Evolutionary conservation across 2,797 vertebrate species (phyloP), one percentile per base, ranked within the genome.

Genomic region (Streptopelia turtur): DNA sequence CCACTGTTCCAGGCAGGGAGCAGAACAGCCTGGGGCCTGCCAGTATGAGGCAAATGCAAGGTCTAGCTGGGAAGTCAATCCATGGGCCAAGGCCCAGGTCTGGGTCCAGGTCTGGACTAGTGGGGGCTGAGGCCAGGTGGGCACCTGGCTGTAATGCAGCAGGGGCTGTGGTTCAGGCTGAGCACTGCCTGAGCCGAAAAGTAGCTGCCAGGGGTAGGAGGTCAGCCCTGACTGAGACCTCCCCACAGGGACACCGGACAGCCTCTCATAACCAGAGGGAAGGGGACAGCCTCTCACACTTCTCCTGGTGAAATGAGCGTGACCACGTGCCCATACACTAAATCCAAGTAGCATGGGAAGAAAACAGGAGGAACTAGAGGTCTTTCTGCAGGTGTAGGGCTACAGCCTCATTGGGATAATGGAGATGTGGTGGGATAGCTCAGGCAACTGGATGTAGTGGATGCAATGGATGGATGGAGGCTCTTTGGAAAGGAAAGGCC

Each of bases 291-390:
- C 30, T 52, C 13, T 79, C 18, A 35, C 17, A 7, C 9, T 65
- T 77, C 22, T 50, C 25, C 61, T 57, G 14, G 43, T 21, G 16
- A 35, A 71, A 45, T 56, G 28, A 57, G 27, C 37, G 11, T 3
- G 2, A 39, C 28, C 27, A 55, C 25, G 20, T 61, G 47, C 22
- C 43, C 1, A 1, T 78, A 56, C 0, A 1, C 35, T 45, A 50
- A 55, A 72, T 45, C 16, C 24, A 65, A 70, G 14, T 20, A 70
- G 4, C 18, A 11, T 7, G 22, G 55, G 14, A 16, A 72, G 14
- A 24, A 20, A 45, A 45, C 43, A 45, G 43, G 43, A 45, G 18
- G 18, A 20, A 10, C 18, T 45, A 45, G 43, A 50, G 37, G 39
- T 43, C 39, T 75, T 13, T 13, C 35, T 25, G n/a, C 22, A 35